Percentiles rank a stretch among this genome's conserved stretches.
Evolutionary conservation across 1,140 invertebrate species (phyloP).

Genomic region (Cepaea nemoralis): DNA sequence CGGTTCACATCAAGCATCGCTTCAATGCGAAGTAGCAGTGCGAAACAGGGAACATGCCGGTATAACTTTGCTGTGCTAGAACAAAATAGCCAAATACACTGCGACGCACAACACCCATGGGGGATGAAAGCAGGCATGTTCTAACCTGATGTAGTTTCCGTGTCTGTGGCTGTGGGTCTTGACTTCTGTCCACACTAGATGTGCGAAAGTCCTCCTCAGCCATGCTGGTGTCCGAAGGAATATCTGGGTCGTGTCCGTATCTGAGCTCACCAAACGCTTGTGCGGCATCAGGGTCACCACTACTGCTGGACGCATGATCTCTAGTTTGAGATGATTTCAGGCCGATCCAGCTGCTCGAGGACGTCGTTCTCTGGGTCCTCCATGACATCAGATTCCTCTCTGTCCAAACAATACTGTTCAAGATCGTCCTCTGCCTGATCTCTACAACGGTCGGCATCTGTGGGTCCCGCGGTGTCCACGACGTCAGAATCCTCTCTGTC

Average conservation of each 20-base stretch:
- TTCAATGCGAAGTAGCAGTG: too few relatives aligned
- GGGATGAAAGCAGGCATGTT: background rate
- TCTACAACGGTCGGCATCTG: background rate
- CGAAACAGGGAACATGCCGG: too few relatives aligned
- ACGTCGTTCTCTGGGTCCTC: background rate
- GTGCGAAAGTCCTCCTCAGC: background rate
- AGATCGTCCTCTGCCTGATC: constrained; percentile 25
- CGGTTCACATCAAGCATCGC: too few relatives aligned
- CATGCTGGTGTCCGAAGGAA: background rate
- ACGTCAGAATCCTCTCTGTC: constrained; percentile 33
- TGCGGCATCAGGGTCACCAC: background rate
- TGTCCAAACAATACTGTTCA: constrained; percentile 28
- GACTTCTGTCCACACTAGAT: background rate
- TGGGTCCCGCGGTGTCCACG: background rate
- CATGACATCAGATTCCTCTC: constrained; percentile 30
- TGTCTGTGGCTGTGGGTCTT: constrained; percentile 18
- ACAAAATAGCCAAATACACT: too few relatives aligned
- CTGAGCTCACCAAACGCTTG: background rate
- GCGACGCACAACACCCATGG: background rate
- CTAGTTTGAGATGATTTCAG: background rate
- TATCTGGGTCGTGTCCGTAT: background rate
- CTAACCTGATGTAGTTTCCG: background rate
- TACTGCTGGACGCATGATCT: background rate
- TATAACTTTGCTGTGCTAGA: too few relatives aligned
- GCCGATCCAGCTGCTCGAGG: background rate